Percentiles rank a stretch among this genome's conserved stretches.
phyloP scores from a whole-genome alignment of 1,140 invertebrate species.

The Odontomachus brunneus region DNA sequence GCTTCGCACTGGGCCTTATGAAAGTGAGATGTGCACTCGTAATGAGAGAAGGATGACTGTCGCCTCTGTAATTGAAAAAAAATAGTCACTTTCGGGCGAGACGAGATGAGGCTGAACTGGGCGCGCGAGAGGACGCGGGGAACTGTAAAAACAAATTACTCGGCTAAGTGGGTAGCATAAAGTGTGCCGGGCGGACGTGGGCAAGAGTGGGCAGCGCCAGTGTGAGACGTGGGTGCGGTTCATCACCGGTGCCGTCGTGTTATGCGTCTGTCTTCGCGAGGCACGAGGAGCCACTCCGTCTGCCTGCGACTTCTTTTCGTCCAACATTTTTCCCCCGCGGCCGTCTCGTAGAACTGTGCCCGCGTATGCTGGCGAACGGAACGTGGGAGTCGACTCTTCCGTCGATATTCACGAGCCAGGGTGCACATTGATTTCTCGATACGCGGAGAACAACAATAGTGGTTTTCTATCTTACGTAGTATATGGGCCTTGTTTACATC shows the following conservation, averaged over 20 bases:
- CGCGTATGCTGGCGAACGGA: neutral
- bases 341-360: neutral
- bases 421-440: neutral
- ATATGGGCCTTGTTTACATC: no score
- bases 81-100: conserved; percentile 20
- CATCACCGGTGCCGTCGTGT: conserved; percentile 64
- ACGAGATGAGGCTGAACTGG: neutral
- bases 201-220: conserved; percentile 64
- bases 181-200: conserved; percentile 62
- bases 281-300: conserved; percentile 62
- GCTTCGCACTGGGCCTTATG: no score
- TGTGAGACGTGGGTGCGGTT: conserved; percentile 69
- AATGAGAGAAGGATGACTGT: conserved; percentile 31
- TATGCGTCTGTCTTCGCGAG: conserved; percentile 63
- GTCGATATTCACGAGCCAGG: neutral
- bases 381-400: conserved; percentile 12
- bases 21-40: conserved; percentile 35
- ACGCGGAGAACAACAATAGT: neutral
- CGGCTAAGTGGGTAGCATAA: conserved; percentile 68
- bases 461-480: neutral
- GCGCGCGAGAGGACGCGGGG: neutral
- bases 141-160: conserved; percentile 71
- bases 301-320: conserved; percentile 30
- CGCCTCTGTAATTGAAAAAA: conserved; percentile 44
- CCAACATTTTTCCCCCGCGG: conserved; percentile 23